Evolutionary conservation across 2,797 vertebrate species (phyloP), one percentile per base, ranked within the genome.

Genomic region (Anabacerthia variegaticeps): DNA sequence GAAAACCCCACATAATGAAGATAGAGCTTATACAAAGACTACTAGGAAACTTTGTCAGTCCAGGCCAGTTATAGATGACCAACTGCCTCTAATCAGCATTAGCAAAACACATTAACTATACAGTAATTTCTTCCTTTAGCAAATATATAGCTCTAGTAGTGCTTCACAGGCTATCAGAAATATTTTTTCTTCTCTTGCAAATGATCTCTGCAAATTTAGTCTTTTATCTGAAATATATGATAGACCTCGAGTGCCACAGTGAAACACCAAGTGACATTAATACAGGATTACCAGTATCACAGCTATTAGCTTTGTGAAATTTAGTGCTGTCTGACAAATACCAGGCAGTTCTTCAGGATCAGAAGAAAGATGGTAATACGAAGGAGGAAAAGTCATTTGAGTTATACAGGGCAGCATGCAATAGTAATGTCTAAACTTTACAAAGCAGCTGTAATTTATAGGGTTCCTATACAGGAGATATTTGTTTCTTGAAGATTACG

Each of bases 291-390:
- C 21, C 59, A 82, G 36, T 41, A 93, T 20, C 63, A 76, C 30
- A 85, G 66, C 67, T 69, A 73, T 72, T 83, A 93, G 55, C 74
- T 68, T 43, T 51, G 59, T 55, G 75, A 91, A 94, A 95, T 89
- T 73, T 88, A 92, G 75, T 52, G 30, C 66, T 63, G 36, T n/a
- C 58, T 69, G 69, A 88, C 83, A 92, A 92, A 61, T 18, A 85
- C 6, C 26, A 85, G 74, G 68, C 82, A 89, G 78, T 39, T 76
- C 79, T 63, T 89, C 59, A 76, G 30, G n/a, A 91, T 37, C 37
- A 80, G 63, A 96, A 95, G 67, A 89, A 36, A 89, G 85, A 94
- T 44, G 18, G 76, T 80, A 85, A 89, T 55, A 76, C 51, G 89
- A 91, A 96, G 61, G 20, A 93, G 14, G 28, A 56, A 85, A 91